These are phyloP conservation scores for Neocloeon triangulifer DNA, from an alignment of 1,140 invertebrate species.

Conservation along the genomic window DNA sequence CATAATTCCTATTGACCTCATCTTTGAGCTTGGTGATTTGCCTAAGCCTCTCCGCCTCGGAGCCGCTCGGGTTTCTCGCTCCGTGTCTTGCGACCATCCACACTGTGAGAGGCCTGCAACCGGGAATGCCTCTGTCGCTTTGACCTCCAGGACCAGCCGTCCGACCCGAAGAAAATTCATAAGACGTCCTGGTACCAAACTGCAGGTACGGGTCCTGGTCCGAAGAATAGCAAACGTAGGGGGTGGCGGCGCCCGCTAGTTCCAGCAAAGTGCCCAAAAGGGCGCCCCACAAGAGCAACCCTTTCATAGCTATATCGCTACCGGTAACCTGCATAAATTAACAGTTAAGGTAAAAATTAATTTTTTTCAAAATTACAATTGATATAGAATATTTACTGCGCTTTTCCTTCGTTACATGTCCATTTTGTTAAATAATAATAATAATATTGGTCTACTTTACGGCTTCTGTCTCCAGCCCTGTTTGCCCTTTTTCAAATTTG, in stretches of 20 bases:
- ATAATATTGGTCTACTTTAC: too few relatives aligned
- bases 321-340: too few relatives aligned
- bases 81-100: slow-evolving; percentile 38
- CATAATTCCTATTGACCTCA: slow-evolving; percentile 31
- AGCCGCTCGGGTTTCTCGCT: slow-evolving; percentile 27
- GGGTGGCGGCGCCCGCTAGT: background rate
- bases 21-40: slow-evolving; percentile 24
- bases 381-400: too few relatives aligned
- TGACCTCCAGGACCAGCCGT: slow-evolving; percentile 19
- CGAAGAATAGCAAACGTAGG: slow-evolving; percentile 27
- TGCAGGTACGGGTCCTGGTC: slow-evolving; percentile 30
- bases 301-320: too few relatives aligned
- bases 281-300: too few relatives aligned
- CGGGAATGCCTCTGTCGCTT: slow-evolving; percentile 25
- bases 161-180: slow-evolving; percentile 27
- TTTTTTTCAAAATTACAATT: too few relatives aligned
- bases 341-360: too few relatives aligned
- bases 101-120: slow-evolving; percentile 31
- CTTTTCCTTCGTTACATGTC: too few relatives aligned
- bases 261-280: background rate
- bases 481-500: too few relatives aligned
- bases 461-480: too few relatives aligned
- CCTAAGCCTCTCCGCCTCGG: slow-evolving; percentile 23
- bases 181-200: slow-evolving; percentile 38
- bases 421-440: too few relatives aligned